These are phyloP conservation scores for Ibycter americanus DNA, from an alignment of 2,797 vertebrate species.

Conservation along the genomic window DNA sequence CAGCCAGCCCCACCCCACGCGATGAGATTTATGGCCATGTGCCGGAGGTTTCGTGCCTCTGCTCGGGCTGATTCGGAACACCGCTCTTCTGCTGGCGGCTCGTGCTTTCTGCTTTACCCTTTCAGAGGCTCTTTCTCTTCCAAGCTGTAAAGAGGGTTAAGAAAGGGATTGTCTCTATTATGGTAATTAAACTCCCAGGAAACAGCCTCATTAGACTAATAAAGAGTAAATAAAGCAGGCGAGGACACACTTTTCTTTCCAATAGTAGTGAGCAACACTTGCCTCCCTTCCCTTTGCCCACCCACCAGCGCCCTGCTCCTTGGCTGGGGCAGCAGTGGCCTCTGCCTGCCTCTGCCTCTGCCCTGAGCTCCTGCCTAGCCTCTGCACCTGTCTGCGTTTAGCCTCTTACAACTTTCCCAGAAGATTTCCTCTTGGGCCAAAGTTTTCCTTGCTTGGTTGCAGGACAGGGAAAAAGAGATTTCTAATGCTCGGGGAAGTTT, in stretches of 20 bases:
- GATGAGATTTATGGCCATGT: neutral
- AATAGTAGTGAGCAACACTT: neutral
- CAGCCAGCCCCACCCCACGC: fast-evolving
- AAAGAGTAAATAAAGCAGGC: conserved; percentile 62
- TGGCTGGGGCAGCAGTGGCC: neutral
- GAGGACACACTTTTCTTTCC: neutral
- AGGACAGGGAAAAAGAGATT: neutral
- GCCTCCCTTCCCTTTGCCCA: neutral
- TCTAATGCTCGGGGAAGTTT: neutral
- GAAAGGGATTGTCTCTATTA: conserved; percentile 54
- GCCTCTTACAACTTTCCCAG: neutral
- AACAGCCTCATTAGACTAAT: conserved; percentile 71
- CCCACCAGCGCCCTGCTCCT: neutral
- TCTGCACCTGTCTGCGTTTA: neutral
- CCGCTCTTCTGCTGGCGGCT: neutral
- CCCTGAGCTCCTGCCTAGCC: neutral
- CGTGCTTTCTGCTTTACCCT: neutral
- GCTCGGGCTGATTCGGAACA: neutral
- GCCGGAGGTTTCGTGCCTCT: neutral
- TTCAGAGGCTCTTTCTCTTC: conserved; percentile 36
- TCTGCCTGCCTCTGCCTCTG: neutral
- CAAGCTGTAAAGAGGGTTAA: conserved; percentile 21
- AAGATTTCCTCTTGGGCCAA: neutral
- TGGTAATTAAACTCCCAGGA: conserved; percentile 69
- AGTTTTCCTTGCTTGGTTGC: neutral